Percentiles rank a stretch among this genome's conserved stretches.
These are phyloP conservation scores for Lamproptera curius DNA, from an alignment of 2,888 invertebrate species.

Conservation along the genomic window DNA sequence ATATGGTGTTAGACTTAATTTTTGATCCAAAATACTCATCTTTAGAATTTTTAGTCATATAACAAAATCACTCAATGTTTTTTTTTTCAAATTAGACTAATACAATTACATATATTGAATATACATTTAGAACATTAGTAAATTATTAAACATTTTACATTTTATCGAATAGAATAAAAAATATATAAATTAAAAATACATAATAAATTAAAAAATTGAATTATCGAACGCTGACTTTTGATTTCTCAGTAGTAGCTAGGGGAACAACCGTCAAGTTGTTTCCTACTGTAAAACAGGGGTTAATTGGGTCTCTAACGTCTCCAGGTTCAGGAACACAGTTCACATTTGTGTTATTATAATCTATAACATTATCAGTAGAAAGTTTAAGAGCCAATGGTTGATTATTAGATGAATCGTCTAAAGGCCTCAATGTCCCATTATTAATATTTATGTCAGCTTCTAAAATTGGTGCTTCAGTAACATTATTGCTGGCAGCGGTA, in stretches of 20 bases:
- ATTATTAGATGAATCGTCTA: conserved; percentile 28
- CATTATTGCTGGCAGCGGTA: conserved; percentile 69
- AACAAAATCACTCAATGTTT: too few relatives aligned
- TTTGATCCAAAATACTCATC: too few relatives aligned
- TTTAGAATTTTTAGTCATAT: too few relatives aligned
- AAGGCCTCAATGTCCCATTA: conserved; percentile 29
- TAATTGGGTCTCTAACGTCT: conserved; percentile 58
- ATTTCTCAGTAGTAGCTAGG: conserved; percentile 27
- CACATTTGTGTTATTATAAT: conserved; percentile 28
- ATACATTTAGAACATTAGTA: too few relatives aligned
- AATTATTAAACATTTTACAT: too few relatives aligned
- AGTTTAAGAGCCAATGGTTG: conserved; percentile 43
- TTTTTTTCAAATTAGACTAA: too few relatives aligned
- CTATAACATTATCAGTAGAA: conserved; percentile 29
- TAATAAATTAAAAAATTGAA: too few relatives aligned
- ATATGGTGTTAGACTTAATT: too few relatives aligned
- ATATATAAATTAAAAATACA: too few relatives aligned
- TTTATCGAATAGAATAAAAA: too few relatives aligned
- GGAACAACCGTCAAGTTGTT: conserved; percentile 65
- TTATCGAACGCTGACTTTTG: conserved; percentile 24
- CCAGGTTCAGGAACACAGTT: conserved; percentile 51
- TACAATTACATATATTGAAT: too few relatives aligned
- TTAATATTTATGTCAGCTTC: conserved; percentile 32
- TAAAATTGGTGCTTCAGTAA: conserved; percentile 55
- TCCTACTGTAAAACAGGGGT: conserved; percentile 58